These are phyloP conservation scores for Temnothorax unifasciatus DNA, from an alignment of 2,888 invertebrate genomes.

Conservation along the genomic window DNA sequence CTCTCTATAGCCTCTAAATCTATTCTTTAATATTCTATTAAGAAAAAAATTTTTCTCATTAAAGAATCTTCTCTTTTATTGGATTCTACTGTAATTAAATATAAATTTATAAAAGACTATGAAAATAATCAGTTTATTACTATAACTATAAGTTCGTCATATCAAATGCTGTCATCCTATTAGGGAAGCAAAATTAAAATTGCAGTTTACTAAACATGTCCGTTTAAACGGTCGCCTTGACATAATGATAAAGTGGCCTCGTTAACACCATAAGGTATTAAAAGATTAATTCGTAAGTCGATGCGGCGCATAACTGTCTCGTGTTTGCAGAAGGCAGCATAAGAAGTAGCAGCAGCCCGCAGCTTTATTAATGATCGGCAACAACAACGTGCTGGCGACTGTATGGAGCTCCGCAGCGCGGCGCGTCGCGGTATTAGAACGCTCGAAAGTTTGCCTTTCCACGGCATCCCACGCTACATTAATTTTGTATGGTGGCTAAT, in stretches of 20 bases:
- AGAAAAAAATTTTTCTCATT: background rate
- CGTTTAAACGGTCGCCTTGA: conserved; percentile 48
- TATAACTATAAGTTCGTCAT: background rate
- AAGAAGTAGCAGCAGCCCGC: conserved; percentile 66
- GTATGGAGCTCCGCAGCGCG: conserved; percentile 46
- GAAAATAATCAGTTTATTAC: background rate
- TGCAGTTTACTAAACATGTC: conserved; percentile 40
- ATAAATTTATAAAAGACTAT: background rate
- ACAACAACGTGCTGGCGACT: conserved; percentile 59
- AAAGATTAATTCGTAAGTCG: conserved; percentile 70
- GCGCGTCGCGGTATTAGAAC: conserved; percentile 56
- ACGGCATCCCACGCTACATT: conserved; percentile 74
- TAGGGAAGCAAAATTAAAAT: conserved; percentile 28
- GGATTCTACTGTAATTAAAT: background rate
- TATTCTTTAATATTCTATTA: background rate
- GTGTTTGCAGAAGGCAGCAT: conserved; percentile 54
- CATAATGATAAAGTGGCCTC: conserved; percentile 62
- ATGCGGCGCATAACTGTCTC: conserved; percentile 66
- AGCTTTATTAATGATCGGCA: conserved; percentile 74
- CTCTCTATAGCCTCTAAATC: background rate
- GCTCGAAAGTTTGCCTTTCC: conserved; percentile 71
- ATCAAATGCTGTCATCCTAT: background rate
- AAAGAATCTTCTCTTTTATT: background rate
- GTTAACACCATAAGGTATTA: conserved; percentile 59
- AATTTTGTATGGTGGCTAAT: conserved; percentile 75